phyloP scores from a whole-genome alignment of 2,888 invertebrate genomes.

The Drosophila phalerata region DNA sequence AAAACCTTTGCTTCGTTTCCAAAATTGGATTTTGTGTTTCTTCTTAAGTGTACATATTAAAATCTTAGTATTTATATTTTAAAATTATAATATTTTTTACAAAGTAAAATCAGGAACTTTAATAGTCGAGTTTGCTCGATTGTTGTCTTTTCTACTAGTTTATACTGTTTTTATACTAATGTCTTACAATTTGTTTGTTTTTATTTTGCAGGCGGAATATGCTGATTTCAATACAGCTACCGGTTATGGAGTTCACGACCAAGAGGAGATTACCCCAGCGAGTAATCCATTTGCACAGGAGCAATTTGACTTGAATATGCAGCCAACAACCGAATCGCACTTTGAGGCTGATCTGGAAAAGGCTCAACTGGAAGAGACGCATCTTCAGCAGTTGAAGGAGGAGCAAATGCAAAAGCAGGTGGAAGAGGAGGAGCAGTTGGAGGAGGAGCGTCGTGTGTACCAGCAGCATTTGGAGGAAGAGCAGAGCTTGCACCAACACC shows the following conservation, averaged over 20 bases:
- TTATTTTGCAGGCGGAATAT: conserved; percentile 67
- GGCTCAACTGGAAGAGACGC: conserved; percentile 15
- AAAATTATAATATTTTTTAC: neutral
- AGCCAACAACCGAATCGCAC: conserved; percentile 23
- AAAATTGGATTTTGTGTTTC: too few relatives aligned
- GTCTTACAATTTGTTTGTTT: conserved; percentile 8
- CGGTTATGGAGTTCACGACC: conserved; percentile 54
- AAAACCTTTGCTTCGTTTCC: too few relatives aligned
- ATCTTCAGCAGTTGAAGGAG: conserved; percentile 7
- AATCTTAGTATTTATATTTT: too few relatives aligned
- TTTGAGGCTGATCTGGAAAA: conserved; percentile 21
- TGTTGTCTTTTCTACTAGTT: neutral
- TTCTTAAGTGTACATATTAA: too few relatives aligned
- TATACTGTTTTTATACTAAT: conserved; percentile 1
- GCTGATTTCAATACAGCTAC: conserved; percentile 72
- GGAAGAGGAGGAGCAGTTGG: conserved; percentile 9
- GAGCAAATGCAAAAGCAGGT: conserved; percentile 8
- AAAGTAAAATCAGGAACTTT: neutral
- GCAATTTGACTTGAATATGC: conserved; percentile 10
- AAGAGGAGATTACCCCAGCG: conserved; percentile 16
- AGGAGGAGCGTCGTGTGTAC: conserved; percentile 8
- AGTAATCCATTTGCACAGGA: conserved; percentile 55
- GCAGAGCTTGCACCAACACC: conserved; percentile 2
- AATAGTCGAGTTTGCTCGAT: neutral
- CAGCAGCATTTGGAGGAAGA: conserved; percentile 20